Evolutionary conservation across 2,888 invertebrate species (phyloP), one percentile per base, ranked within the genome.

Genomic region (Himalopsyche japonica): DNA sequence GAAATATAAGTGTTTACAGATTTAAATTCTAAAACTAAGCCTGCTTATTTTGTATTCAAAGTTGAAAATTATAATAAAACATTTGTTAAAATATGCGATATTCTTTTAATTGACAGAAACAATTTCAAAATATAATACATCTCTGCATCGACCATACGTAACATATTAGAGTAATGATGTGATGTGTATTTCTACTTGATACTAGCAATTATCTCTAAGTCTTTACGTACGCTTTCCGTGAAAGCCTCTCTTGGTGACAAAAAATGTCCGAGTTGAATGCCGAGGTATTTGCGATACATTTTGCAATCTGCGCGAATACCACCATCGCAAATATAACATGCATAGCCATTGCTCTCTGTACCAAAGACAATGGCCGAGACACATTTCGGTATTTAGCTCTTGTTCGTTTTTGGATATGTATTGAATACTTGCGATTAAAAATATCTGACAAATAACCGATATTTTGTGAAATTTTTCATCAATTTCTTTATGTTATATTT

Each of bases 81-180:
- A 6, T 32, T 32, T 32, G 32, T 4, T 32, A 32, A 6, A 32
- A 32, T 32, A 32, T 32, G 32, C 6, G 32, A 32, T 32, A 32
- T 32, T 6, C 3, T 32, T 3, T 4, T 32, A 32, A 8, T 37
- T 43, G 43, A 43, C 7, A 15, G 1, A 15, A 15, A 43, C 43
- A 57, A 57, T 57, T n/a, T 20, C 57, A 20, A 24, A 57, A 57
- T n/a, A n/a, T n/a, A n/a, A n/a, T 70, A 12, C 70, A 30, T 27
- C 24, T 27, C 70, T 70, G 70, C 5, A 15, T 4, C 27, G 70
- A 1, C 70, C 4, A 43, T 83, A 80, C 34, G 70, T 70, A 79
- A 83, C 80, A 76, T 83, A 83, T 83, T 79, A 83, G 76, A 79
- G 83, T 83, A 83, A 83, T 80, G 64, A 80, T 43, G 79, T 83